phyloP scores from a whole-genome alignment of 2,888 invertebrate genomes.

The Cephalotes varians region DNA sequence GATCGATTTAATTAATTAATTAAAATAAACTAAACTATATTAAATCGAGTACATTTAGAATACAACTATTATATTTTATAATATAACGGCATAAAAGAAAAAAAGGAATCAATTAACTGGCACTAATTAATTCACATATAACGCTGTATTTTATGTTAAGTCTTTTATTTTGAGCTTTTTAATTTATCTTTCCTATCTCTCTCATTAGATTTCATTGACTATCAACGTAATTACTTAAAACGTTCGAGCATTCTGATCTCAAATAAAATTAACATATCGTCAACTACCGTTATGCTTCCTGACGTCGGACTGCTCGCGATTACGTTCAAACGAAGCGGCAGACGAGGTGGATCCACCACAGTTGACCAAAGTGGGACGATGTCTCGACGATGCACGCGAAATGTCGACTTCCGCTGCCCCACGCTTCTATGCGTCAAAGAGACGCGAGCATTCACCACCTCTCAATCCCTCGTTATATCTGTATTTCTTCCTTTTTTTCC shows the following conservation, averaged over 20 bases:
- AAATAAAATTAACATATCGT: slow-evolving; percentile 35
- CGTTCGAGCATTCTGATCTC: background rate
- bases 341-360: slow-evolving; percentile 23
- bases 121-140: background rate
- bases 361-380: slow-evolving; percentile 37
- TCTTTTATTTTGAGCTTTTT: background rate
- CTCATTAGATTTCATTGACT: background rate
- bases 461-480: slow-evolving; percentile 46
- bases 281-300: slow-evolving; percentile 50
- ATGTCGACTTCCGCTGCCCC: slow-evolving; percentile 28
- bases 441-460: slow-evolving; percentile 27
- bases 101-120: background rate
- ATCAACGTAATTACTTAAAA: background rate
- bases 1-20: slow-evolving; percentile 10
- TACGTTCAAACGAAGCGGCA: slow-evolving; percentile 19
- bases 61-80: background rate
- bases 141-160: background rate
- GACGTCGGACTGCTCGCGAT: slow-evolving; percentile 38
- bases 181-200: background rate
- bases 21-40: background rate
- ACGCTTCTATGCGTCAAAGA: slow-evolving; percentile 24
- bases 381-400: slow-evolving; percentile 31
- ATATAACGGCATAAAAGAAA: background rate
- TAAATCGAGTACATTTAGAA: background rate
- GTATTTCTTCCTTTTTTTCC: slow-evolving; percentile 8